Evolutionary conservation across 2,797 vertebrate species (phyloP), one percentile per base, ranked within the genome.

Genomic region (Chromobotia macracanthus): DNA sequence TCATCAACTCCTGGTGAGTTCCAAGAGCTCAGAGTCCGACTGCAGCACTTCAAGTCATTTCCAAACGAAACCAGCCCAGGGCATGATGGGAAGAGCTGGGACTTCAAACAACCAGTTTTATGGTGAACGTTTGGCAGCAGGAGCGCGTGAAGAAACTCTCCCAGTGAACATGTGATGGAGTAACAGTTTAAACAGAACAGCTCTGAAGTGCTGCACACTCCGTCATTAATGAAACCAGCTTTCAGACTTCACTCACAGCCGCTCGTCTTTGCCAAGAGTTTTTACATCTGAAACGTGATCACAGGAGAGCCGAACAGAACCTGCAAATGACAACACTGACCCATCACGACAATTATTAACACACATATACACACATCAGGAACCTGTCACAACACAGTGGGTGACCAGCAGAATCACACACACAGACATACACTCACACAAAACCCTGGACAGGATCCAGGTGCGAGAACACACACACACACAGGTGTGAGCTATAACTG

Each of bases 51-150:
- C 84, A 89, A 89, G 88, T 83, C 55, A 58, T 84, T 87, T 86
- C 87, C 75, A 82, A 84, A 90, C 86, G 64, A 89, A n/a, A n/a
- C n/a, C n/a, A n/a, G n/a, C n/a, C n/a, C n/a, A n/a, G n/a, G n/a
- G 78, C 81, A 87, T 91, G 88, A 90, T 86, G 83, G 86, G 83
- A 82, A 89, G 87, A 77, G 86, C 86, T 80, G 82, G 77, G 72
- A 92, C 92, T 92, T 93, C 91, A 92, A 91, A 93, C 89, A 85
- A 84, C 50, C 58, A 79, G 84, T 87, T 92, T 90, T 90, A 92
- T 90, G 89, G 89, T 91, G 87, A 91, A 91, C 21, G 85, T 87
- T 90, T 92, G 89, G 89, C 91, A 91, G 81, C 46, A 56, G 38
- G 71, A 73, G 65, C 68, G 74, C 79, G 74, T 77, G 86, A 82